Percentiles rank a stretch among this genome's conserved stretches.
These are phyloP conservation scores for Magallana ariakensis DNA, from an alignment of 1,140 invertebrate genomes.

Conservation along the genomic window DNA sequence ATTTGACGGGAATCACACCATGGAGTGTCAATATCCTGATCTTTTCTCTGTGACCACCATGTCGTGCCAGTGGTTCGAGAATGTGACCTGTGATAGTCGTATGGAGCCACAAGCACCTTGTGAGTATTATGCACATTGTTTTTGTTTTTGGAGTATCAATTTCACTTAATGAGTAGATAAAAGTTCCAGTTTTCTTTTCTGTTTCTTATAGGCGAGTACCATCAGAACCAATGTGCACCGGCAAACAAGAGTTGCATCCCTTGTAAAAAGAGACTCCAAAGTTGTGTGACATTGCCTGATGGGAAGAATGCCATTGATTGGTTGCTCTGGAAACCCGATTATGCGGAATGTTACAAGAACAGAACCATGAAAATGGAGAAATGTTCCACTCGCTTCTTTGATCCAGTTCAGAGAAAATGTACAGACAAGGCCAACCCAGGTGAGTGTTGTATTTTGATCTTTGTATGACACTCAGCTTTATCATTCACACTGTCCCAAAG, in stretches of 20 bases:
- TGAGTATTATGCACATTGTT: slow-evolving; percentile 43
- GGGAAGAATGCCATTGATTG: slow-evolving; percentile 50
- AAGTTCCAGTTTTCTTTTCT: neutral
- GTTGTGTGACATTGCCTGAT: slow-evolving; percentile 55
- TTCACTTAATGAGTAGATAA: neutral
- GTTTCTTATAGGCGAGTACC: slow-evolving; percentile 43
- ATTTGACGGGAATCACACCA: slow-evolving; percentile 2
- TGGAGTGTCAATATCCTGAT: neutral
- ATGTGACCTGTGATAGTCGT: neutral
- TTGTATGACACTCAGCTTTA: neutral
- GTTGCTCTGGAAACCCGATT: slow-evolving; percentile 56
- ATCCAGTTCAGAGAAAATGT: slow-evolving; percentile 55
- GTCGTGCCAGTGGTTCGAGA: slow-evolving; percentile 11
- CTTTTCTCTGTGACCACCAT: slow-evolving; percentile 1
- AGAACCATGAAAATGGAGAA: slow-evolving; percentile 54
- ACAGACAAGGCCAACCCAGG: slow-evolving; percentile 43
- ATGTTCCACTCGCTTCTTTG: slow-evolving; percentile 55
- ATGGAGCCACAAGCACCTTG: slow-evolving; percentile 49
- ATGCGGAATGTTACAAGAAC: slow-evolving; percentile 61
- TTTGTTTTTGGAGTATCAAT: neutral
- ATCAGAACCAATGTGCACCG: slow-evolving; percentile 44
- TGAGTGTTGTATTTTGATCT: neutral
- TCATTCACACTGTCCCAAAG: neutral
- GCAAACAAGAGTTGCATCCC: slow-evolving; percentile 40
- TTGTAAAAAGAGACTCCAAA: slow-evolving; percentile 53